Conservation (phyloP, 2,888 invertebrate species). For the Atherix ibis region DNA sequence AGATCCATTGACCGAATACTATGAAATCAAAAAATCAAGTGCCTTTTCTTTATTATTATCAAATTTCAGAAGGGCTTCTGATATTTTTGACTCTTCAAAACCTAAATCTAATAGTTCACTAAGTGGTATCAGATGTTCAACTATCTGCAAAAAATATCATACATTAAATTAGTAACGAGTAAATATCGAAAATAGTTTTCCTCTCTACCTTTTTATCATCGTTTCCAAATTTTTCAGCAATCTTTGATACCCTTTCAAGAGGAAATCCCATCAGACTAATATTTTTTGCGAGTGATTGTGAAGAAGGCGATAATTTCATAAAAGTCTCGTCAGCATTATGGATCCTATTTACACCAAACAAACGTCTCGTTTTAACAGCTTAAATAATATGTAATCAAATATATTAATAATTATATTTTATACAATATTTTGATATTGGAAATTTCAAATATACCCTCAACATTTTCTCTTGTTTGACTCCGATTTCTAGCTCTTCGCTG, state of each 20-base stretch:
- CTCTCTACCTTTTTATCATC: constrained; percentile 66
- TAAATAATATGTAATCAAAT: too few species aligned
- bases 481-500: constrained; percentile 37
- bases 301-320: constrained; percentile 33
- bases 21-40: constrained; percentile 65
- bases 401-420: too few species aligned
- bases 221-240: constrained; percentile 58
- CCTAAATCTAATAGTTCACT: constrained; percentile 68
- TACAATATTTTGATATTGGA: too few species aligned
- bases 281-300: constrained; percentile 52
- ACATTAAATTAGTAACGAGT: constrained; percentile 6
- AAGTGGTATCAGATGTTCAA: constrained; percentile 66
- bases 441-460: constrained; percentile 4
- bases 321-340: constrained; percentile 12
- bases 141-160: constrained; percentile 40
- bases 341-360: too few species aligned
- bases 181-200: background rate
- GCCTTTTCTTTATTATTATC: constrained; percentile 75
- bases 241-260: constrained; percentile 59
- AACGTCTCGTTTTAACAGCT: too few species aligned
- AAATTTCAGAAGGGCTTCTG: constrained; percentile 55
- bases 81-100: constrained; percentile 60
- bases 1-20: constrained; percentile 31
- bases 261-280: constrained; percentile 84
- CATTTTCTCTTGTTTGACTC: constrained; percentile 34